Percentiles rank a stretch among this genome's conserved stretches.
phyloP scores from a whole-genome alignment of 1,140 invertebrate species.

The Micrasema longulum region DNA sequence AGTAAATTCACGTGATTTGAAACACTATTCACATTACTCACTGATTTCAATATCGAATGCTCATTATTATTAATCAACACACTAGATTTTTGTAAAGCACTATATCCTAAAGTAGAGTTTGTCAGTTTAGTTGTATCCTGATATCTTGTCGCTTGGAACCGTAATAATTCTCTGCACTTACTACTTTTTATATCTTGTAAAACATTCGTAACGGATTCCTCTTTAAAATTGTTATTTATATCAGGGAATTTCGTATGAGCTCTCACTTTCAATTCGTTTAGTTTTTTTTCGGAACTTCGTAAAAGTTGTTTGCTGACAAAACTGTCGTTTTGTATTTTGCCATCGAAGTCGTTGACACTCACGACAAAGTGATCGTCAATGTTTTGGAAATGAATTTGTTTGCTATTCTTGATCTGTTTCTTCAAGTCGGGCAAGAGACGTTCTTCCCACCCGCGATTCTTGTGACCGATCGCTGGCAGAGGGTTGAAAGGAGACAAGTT shows the following conservation, averaged over 20 bases:
- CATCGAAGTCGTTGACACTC: constrained; percentile 22
- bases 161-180: constrained; percentile 13
- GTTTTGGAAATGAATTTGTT: constrained; percentile 54
- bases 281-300: constrained; percentile 12
- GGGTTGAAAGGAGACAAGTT: constrained; percentile 63
- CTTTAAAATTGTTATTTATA: constrained; percentile 19
- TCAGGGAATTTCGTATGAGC: constrained; percentile 29
- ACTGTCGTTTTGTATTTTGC: constrained; percentile 19
- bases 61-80: too few relatives aligned
- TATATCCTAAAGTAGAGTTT: not conserved
- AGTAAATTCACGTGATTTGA: too few relatives aligned
- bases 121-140: not conserved
- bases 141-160: constrained; percentile 7
- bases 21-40: not conserved
- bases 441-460: constrained; percentile 50
- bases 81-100: not conserved
- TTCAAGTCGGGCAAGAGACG: constrained; percentile 19
- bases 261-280: constrained; percentile 45
- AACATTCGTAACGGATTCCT: constrained; percentile 9
- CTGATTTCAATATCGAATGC: not conserved
- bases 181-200: constrained; percentile 25
- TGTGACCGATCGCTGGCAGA: constrained; percentile 64
- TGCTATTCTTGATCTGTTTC: constrained; percentile 59
- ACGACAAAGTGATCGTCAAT: constrained; percentile 41
- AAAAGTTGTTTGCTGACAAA: constrained; percentile 1